Conservation (phyloP, 2,113 vertebrate genomes). For the Rousettus leschenaultii region DNA sequence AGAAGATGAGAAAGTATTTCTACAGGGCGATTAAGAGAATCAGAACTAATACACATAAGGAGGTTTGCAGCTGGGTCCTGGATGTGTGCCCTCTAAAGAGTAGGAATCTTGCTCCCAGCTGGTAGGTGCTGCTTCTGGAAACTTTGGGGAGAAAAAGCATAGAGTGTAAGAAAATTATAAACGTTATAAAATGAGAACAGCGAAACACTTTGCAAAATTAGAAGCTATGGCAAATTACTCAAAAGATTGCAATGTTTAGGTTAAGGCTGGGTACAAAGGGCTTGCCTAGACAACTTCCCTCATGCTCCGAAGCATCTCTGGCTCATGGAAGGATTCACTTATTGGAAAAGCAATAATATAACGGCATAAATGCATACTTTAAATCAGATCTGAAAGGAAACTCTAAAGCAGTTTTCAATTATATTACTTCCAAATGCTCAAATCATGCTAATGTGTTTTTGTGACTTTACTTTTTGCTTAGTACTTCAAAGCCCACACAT, state of each 20-base stretch:
- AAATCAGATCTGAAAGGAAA: neutral
- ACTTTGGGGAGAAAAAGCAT: constrained; percentile 22
- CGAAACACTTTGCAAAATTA: constrained; percentile 63
- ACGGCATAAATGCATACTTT: neutral
- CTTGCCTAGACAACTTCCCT: neutral
- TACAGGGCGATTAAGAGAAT: neutral
- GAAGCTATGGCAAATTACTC: constrained; percentile 52
- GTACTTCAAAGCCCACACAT: constrained; percentile 15
- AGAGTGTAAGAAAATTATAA: constrained; percentile 68
- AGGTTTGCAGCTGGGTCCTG: neutral
- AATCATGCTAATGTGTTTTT: constrained; percentile 21
- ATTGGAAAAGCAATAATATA: neutral
- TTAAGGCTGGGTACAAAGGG: neutral
- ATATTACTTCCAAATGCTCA: constrained; percentile 29
- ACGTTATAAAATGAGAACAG: constrained; percentile 61
- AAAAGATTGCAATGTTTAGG: neutral
- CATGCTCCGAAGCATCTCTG: neutral
- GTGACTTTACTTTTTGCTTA: constrained; percentile 6
- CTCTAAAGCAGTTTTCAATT: neutral
- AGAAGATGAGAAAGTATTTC: neutral
- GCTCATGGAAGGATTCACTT: neutral
- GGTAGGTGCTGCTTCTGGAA: neutral
- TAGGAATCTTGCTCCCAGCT: neutral
- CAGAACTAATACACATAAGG: neutral
- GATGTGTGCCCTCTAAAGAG: neutral